Percentiles rank a stretch among this genome's conserved stretches.
These are phyloP conservation scores for Drosophila albomicans DNA, from an alignment of 1,140 invertebrate genomes.

Conservation along the genomic window DNA sequence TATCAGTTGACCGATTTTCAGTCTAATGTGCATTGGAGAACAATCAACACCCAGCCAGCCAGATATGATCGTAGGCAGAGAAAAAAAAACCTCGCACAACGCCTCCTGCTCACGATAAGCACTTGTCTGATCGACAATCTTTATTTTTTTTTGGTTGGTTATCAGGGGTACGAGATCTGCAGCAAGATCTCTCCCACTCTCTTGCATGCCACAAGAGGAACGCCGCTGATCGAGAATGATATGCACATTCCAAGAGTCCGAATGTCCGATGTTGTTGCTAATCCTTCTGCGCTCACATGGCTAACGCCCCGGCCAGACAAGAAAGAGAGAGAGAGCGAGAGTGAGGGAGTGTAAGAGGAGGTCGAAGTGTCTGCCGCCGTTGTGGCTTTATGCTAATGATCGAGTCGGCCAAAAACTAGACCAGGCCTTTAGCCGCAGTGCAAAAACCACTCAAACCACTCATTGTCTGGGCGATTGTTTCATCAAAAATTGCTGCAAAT, in stretches of 20 bases:
- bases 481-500: conserved; percentile 72
- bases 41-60: conserved; percentile 20
- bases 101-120: conserved; percentile 59
- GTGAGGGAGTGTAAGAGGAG: neutral
- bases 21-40: conserved; percentile 38
- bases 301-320: conserved; percentile 69
- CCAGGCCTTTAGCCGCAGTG: conserved; percentile 46
- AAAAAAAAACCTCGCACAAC: conserved; percentile 3
- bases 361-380: conserved; percentile 64
- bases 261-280: conserved; percentile 45
- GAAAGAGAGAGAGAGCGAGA: conserved; percentile 7
- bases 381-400: conserved; percentile 84
- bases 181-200: conserved; percentile 21
- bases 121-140: conserved; percentile 74
- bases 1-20: conserved; percentile 45
- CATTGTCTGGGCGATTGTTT: conserved; percentile 69
- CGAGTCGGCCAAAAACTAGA: conserved; percentile 73
- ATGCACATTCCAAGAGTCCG: conserved; percentile 66
- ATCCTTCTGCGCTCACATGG: conserved; percentile 58
- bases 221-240: conserved; percentile 64
- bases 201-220: conserved; percentile 12
- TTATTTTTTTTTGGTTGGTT: neutral
- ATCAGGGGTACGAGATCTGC: conserved; percentile 40
- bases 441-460: conserved; percentile 75
- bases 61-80: conserved; percentile 37